Conservation (phyloP, 2,888 invertebrate species). For the Acleris literana region DNA sequence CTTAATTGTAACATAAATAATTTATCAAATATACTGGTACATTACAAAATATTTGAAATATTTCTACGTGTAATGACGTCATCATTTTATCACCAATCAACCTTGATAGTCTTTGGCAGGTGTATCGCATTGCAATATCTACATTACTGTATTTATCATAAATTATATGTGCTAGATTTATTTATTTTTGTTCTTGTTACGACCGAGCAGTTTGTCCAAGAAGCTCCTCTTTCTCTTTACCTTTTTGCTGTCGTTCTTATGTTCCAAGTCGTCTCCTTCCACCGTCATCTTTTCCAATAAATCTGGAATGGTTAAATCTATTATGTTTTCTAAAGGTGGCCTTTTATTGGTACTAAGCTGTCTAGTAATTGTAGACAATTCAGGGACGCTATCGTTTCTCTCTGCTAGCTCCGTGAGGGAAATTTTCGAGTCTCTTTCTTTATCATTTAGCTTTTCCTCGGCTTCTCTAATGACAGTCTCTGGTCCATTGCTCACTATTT, state of each 20-base stretch:
- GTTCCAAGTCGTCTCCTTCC: slow-evolving; percentile 67
- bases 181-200: slow-evolving; percentile 66
- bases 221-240: slow-evolving; percentile 79
- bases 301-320: slow-evolving; percentile 72
- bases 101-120: slow-evolving; percentile 75
- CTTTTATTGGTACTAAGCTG: slow-evolving; percentile 62
- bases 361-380: slow-evolving; percentile 62
- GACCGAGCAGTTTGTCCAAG: slow-evolving; percentile 74
- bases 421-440: slow-evolving; percentile 56
- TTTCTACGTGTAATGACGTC: slow-evolving; percentile 56
- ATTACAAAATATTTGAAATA: slow-evolving; percentile 37
- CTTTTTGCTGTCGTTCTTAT: slow-evolving; percentile 63
- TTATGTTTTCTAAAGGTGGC: slow-evolving; percentile 53
- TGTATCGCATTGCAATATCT: slow-evolving; percentile 56
- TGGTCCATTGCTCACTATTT: slow-evolving; percentile 61
- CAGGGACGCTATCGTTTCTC: slow-evolving; percentile 70
- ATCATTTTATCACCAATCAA: slow-evolving; percentile 55
- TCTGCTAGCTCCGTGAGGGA: slow-evolving; percentile 69
- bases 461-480: slow-evolving; percentile 46
- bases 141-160: slow-evolving; percentile 52
- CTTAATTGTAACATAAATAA: slow-evolving; percentile 56
- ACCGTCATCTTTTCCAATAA: slow-evolving; percentile 71
- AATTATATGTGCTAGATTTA: slow-evolving; percentile 38
- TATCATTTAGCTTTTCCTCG: slow-evolving; percentile 45
- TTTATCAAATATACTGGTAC: slow-evolving; percentile 34